Base-by-base conservation (phyloP, 2,113 vertebrate genomes). In the Chascanopsetta lugubris region DNA sequence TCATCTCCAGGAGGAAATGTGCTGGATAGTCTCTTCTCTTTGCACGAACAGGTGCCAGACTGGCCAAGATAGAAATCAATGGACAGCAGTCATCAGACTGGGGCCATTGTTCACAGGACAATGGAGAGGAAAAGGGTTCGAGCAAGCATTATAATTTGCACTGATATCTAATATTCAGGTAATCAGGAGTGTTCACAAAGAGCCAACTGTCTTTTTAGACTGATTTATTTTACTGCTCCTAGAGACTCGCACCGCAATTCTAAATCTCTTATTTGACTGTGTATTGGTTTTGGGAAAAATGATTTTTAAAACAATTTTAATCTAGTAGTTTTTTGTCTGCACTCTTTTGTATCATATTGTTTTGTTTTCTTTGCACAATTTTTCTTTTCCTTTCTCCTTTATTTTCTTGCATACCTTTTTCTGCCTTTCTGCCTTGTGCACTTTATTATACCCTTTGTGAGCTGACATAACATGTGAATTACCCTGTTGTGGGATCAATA, bases 21-120 rank as follows among this genome's bases (percentile, higher is more conserved):
- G 53, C 38, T 54, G 57, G 59, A 56, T 13, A 43, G n/a, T 18
- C n/a, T 60, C 42, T 72, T 49, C 17, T 51, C 42, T 75, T 66
- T 67, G 56, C 66, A 81, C 4, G 4, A 69, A 72, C 75, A 83
- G 70, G 79, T 85, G 65, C 57, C 54, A 6, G 55, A 51, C 32
- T 48, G 66, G 62, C 57, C 17, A 2, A 55, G 65, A 90, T 72
- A 57, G 61, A 75, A 71, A 87, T 83, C 84, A 68, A 26, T 65
- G 67, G 27, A 59, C 67, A 63, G 22, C 50, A 75, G 67, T 34
- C 48, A n/a, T 42, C 38, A n/a, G 17, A 1, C 38, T 42, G 38
- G 38, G 38, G 8, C 38, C 38, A 79, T 84, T 85, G 77, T 87
- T 86, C 11, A 13, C 46, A 22, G 65, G 46, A 87, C 80, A 87